Conservation (phyloP, 53 echinoderm and acorn worm genomes). For the Henricia sp. region DNA sequence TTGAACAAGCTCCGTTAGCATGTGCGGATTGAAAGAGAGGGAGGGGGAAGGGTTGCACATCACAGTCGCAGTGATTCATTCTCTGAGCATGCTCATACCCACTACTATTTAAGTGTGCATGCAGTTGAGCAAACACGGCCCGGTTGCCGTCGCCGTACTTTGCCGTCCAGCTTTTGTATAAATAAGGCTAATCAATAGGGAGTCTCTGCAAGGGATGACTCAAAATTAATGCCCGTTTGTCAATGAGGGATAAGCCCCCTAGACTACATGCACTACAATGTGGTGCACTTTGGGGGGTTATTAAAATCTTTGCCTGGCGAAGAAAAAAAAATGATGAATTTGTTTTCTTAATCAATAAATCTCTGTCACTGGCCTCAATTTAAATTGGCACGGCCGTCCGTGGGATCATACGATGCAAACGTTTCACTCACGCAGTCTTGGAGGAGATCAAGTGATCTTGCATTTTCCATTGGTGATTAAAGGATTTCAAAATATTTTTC, state of each 20-base stretch:
- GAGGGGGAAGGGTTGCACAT: background rate
- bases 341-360: too few species aligned
- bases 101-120: background rate
- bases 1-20: too few species aligned
- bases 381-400: too few species aligned
- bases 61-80: background rate
- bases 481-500: too few species aligned
- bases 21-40: too few species aligned
- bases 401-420: too few species aligned
- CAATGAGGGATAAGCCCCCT: background rate
- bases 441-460: too few species aligned
- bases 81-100: background rate
- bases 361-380: too few species aligned
- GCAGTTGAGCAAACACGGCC: constrained; percentile 39
- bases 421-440: too few species aligned
- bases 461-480: too few species aligned
- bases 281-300: background rate
- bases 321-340: background rate
- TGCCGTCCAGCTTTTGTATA: constrained; percentile 16
- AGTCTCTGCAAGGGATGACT: constrained; percentile 35
- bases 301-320: background rate
- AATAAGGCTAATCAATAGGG: constrained; percentile 31
- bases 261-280: background rate
- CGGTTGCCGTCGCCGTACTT: constrained; percentile 35
- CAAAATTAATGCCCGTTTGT: constrained; percentile 22